phyloP scores from a whole-genome alignment of 2,888 invertebrate species.

The Elmis aenea region DNA sequence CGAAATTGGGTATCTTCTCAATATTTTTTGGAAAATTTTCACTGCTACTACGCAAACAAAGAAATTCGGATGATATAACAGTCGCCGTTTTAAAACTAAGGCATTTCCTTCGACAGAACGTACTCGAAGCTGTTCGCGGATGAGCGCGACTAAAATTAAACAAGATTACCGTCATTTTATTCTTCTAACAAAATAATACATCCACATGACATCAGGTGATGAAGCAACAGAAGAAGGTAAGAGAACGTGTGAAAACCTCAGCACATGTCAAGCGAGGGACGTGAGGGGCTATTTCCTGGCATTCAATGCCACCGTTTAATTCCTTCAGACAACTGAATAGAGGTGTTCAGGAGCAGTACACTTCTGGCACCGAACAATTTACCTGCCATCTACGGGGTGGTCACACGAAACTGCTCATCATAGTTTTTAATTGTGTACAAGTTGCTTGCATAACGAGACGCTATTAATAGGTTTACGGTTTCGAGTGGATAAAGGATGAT shows the following conservation, averaged over 20 bases:
- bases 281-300: constrained; percentile 38
- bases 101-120: too few relatives aligned
- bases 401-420: constrained; percentile 27
- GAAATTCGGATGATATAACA: too few relatives aligned
- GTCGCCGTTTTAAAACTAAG: too few relatives aligned
- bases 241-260: constrained; percentile 39
- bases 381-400: constrained; percentile 30
- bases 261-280: constrained; percentile 41
- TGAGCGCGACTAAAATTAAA: constrained; percentile 11
- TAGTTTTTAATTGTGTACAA: constrained; percentile 20
- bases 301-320: constrained; percentile 38
- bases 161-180: constrained; percentile 10
- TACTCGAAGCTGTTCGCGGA: too few relatives aligned
- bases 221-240: constrained; percentile 25
- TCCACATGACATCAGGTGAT: constrained; percentile 22
- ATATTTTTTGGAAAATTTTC: too few relatives aligned
- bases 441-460: constrained; percentile 11
- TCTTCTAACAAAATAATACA: constrained; percentile 11
- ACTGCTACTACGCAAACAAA: too few relatives aligned
- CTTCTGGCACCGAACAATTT: constrained; percentile 25
- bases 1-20: too few relatives aligned
- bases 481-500: constrained; percentile 18
- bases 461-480: constrained; percentile 10
- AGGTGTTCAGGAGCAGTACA: constrained; percentile 32
- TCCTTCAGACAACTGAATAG: constrained; percentile 40